These are phyloP conservation scores for Pipistrellus nathusii DNA, from an alignment of 2,797 vertebrate species.

Conservation along the genomic window DNA sequence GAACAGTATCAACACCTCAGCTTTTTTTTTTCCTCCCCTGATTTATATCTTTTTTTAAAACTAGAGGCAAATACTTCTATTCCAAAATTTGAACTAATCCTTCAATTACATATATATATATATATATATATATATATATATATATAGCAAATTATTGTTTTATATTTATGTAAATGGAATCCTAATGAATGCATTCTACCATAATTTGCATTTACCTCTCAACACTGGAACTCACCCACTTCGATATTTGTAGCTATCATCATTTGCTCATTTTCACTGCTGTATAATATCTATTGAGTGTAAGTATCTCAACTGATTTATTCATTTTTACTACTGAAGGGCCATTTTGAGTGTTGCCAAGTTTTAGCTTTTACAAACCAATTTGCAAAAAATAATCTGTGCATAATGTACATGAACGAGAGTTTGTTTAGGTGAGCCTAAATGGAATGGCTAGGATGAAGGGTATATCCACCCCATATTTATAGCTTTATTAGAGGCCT, in stretches of 20 bases:
- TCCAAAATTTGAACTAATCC: background rate
- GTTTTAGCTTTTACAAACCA: slow-evolving; percentile 35
- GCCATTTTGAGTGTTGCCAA: background rate
- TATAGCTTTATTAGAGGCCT: background rate
- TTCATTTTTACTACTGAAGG: background rate
- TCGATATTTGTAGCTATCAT: background rate
- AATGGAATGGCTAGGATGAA: background rate
- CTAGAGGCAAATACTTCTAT: background rate
- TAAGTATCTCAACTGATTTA: background rate
- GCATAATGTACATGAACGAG: background rate
- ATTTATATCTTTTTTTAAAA: background rate
- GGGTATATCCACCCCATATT: background rate
- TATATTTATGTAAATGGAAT: background rate
- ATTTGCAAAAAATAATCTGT: slow-evolving; percentile 3
- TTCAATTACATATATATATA: background rate
- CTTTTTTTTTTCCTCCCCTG: background rate
- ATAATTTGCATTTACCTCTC: background rate
- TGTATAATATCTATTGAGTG: background rate
- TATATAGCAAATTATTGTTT: too few species aligned
- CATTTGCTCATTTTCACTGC: background rate
- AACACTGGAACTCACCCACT: background rate
- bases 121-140: too few species aligned
- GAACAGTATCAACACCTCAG: background rate
- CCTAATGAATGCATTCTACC: background rate
- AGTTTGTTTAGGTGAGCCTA: background rate